phyloP scores from a whole-genome alignment of 1,140 invertebrate species.

The Drosophila nigrodunni region DNA sequence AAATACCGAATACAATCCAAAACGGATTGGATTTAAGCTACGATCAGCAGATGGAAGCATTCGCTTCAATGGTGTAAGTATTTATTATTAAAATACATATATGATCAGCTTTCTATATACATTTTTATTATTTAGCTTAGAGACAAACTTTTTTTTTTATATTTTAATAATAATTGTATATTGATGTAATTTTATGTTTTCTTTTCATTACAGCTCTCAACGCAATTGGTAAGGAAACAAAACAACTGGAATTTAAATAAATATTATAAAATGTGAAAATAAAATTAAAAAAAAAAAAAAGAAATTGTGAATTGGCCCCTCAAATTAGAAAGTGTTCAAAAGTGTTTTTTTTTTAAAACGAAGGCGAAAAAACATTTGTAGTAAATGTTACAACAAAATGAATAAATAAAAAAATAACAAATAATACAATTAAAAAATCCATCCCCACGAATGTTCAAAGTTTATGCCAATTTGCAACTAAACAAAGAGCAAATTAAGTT shows the following conservation, averaged over 20 bases:
- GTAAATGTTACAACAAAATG: constrained; percentile 7
- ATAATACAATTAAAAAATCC: no score
- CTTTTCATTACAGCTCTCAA: constrained; percentile 56
- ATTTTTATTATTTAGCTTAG: no score
- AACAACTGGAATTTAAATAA: constrained; percentile 29
- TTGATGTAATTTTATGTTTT: constrained; percentile 1
- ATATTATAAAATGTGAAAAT: constrained; percentile 22
- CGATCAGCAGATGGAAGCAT: constrained; percentile 37
- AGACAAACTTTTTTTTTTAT: no score
- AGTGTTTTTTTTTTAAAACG: constrained; percentile 31
- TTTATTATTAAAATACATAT: neutral
- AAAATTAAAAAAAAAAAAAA: constrained; percentile 13
- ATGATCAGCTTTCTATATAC: neutral
- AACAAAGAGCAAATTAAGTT: constrained; percentile 29
- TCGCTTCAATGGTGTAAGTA: constrained; percentile 70
- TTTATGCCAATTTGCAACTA: constrained; percentile 39
- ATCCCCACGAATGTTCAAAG: constrained; percentile 21
- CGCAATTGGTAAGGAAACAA: constrained; percentile 71
- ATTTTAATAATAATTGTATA: neutral
- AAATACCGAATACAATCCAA: constrained; percentile 71
- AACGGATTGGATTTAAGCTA: constrained; percentile 49
- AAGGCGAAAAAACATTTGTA: constrained; percentile 7
- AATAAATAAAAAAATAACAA: constrained; percentile 12
- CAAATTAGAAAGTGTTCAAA: constrained; percentile 39
- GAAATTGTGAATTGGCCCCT: constrained; percentile 24